Percentiles rank a stretch among this genome's conserved stretches.
Evolutionary conservation across 2,888 invertebrate genomes (phyloP).

Genomic region (Eulithis prunata): DNA sequence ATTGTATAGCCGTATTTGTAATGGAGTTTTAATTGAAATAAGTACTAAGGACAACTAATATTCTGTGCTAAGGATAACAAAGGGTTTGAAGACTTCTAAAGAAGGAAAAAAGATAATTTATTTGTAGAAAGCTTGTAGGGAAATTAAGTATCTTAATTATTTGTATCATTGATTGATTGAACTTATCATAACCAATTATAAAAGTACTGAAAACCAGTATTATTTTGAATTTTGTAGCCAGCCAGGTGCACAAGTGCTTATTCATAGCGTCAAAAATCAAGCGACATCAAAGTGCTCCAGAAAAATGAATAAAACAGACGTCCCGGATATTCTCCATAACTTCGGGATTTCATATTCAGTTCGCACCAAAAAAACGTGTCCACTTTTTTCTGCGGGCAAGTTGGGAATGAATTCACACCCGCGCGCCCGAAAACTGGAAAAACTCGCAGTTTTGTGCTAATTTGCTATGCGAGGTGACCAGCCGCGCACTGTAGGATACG

Average conservation of each 20-base stretch:
- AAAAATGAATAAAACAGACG: slow-evolving; percentile 39
- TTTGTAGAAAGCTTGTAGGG: too few relatives aligned
- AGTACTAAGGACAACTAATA: too few relatives aligned
- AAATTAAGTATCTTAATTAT: too few relatives aligned
- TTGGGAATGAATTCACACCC: slow-evolving; percentile 66
- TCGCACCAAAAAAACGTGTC: slow-evolving; percentile 53
- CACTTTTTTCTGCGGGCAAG: slow-evolving; percentile 57
- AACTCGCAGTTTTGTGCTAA: slow-evolving; percentile 23
- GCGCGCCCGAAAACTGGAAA: slow-evolving; percentile 25
- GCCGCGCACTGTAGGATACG: slow-evolving; percentile 10
- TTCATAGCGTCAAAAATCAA: slow-evolving; percentile 8
- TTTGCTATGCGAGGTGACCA: slow-evolving; percentile 27
- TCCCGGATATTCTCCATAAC: slow-evolving; percentile 44
- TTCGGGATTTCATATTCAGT: slow-evolving; percentile 68
- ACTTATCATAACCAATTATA: too few relatives aligned
- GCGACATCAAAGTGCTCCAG: slow-evolving; percentile 15
- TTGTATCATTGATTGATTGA: too few relatives aligned
- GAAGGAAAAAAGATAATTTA: too few relatives aligned
- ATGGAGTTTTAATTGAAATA: too few relatives aligned
- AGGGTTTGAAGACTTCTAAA: too few relatives aligned
- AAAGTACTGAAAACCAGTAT: too few relatives aligned
- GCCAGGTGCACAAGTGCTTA: neutral
- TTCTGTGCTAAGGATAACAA: too few relatives aligned
- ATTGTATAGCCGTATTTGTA: too few relatives aligned
- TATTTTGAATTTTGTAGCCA: too few relatives aligned